These are phyloP conservation scores for Hipparchia semele DNA, from an alignment of 2,888 invertebrate genomes.

Conservation along the genomic window DNA sequence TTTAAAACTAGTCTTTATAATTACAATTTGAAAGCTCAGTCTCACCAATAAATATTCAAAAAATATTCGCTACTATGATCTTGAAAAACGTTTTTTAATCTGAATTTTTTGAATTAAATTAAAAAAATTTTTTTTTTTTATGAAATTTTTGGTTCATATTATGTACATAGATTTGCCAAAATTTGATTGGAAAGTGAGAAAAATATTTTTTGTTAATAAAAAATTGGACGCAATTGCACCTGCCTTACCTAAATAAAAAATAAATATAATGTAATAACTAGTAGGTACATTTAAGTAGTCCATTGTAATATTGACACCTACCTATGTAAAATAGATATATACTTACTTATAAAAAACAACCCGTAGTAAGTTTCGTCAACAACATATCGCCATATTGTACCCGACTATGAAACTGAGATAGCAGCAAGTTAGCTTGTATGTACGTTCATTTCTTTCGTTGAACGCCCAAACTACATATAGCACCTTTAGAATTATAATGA, in stretches of 20 bases:
- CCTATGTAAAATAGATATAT: constrained; percentile 6
- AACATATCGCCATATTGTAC: constrained; percentile 8
- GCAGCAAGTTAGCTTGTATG: not conserved
- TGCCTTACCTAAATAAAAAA: constrained; percentile 12
- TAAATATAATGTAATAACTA: constrained; percentile 12
- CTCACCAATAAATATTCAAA: not conserved
- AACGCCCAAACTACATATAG: not conserved
- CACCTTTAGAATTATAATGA: not conserved
- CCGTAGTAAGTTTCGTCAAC: not conserved
- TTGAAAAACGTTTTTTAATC: not conserved
- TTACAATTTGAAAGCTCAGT: not conserved
- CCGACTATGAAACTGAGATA: not conserved
- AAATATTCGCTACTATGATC: not conserved
- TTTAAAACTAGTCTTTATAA: not conserved
- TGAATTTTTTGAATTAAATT: not conserved
- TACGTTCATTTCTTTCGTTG: not conserved
- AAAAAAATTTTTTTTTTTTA: not conserved
- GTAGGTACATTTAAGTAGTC: constrained; percentile 10
- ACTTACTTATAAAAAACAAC: not conserved
- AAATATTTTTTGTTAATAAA: not conserved
- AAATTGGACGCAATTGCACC: constrained; percentile 7
- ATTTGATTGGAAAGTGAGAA: not conserved
- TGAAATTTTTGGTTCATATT: not conserved
- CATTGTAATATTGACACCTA: constrained; percentile 1
- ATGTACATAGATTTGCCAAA: not conserved